These are phyloP conservation scores for Acheta domesticus DNA, from an alignment of 2,888 invertebrate genomes.

Conservation along the genomic window DNA sequence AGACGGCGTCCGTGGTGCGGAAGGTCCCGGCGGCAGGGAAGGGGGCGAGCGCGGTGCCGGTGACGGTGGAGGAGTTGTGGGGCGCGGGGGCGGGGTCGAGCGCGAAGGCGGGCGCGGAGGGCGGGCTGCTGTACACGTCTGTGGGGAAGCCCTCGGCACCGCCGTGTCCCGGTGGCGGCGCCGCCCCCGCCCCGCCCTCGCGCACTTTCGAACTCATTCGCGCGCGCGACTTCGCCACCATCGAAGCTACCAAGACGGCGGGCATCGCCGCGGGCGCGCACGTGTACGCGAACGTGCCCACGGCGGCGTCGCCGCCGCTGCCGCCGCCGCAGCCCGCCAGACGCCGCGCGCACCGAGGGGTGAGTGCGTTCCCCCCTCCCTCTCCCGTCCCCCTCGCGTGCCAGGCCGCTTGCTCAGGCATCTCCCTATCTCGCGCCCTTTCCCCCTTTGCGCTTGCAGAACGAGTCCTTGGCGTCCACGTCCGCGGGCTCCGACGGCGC, in stretches of 20 bases:
- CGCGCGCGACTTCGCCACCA: slow-evolving; percentile 55
- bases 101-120: slow-evolving; percentile 29
- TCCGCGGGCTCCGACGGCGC: neutral
- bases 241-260: slow-evolving; percentile 45
- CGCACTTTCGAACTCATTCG: slow-evolving; percentile 54
- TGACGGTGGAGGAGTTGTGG: slow-evolving; percentile 41
- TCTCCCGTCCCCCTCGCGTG: neutral
- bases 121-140: slow-evolving; percentile 41
- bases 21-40: slow-evolving; percentile 23
- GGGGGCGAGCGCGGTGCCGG: slow-evolving; percentile 37
- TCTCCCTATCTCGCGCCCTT: neutral
- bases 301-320: slow-evolving; percentile 19
- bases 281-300: slow-evolving; percentile 41
- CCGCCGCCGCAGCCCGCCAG: neutral
- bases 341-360: neutral
- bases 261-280: slow-evolving; percentile 34
- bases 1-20: neutral
- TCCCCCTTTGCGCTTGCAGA: neutral
- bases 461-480: neutral
- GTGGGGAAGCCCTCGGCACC: slow-evolving; percentile 38
- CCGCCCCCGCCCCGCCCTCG: neutral
- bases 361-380: neutral
- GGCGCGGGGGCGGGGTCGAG: slow-evolving; percentile 26
- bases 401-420: neutral
- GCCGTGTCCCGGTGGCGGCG: slow-evolving; percentile 39